Evolutionary conservation across 2,113 vertebrate genomes (phyloP).

Genomic region (Hippolais icterina): DNA sequence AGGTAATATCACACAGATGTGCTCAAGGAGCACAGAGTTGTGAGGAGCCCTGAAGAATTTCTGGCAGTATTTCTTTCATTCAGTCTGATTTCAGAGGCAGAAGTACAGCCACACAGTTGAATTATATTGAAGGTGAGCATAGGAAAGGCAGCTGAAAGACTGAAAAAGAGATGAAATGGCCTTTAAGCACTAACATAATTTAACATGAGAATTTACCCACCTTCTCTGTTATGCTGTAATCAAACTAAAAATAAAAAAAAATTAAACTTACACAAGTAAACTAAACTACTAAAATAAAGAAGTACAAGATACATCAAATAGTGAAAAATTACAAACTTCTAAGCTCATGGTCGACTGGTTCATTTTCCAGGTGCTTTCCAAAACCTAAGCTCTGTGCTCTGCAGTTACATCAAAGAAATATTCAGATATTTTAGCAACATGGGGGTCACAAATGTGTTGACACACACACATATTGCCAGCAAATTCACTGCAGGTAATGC

Average conservation of each 20-base stretch:
- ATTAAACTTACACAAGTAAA: neutral
- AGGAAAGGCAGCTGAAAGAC: neutral
- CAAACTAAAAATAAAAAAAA: neutral
- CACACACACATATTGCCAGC: neutral
- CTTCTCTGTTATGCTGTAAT: neutral
- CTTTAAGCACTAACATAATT: neutral
- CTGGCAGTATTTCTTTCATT: neutral
- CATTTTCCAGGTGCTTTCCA: neutral
- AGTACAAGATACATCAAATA: neutral
- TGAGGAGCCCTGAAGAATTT: neutral
- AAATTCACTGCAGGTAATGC: neutral
- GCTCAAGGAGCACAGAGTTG: neutral
- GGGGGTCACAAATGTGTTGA: neutral
- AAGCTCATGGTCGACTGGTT: neutral
- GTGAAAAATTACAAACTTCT: neutral
- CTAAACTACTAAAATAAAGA: neutral
- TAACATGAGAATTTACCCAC: neutral
- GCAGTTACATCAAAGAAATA: neutral
- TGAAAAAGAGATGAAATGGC: neutral
- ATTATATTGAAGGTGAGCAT: neutral
- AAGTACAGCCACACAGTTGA: neutral
- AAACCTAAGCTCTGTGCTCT: neutral
- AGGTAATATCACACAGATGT: slow-evolving; percentile 1
- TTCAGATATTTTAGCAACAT: neutral
- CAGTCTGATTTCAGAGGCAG: neutral